Base-by-base conservation (phyloP, 2,113 vertebrate species). In the Procavia capensis region DNA sequence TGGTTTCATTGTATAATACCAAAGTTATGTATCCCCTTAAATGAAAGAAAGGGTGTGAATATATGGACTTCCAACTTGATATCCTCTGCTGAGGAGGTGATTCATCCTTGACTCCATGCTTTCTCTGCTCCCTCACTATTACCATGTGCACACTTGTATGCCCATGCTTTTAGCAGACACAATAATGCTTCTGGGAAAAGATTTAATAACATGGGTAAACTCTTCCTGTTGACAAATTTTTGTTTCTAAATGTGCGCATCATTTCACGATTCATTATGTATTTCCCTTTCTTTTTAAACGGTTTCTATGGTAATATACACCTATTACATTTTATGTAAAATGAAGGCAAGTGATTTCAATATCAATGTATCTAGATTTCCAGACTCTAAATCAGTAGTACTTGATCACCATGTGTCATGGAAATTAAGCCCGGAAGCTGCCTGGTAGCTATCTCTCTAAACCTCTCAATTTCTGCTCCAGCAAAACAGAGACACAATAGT, bases 241-340 rank as follows among this genome's bases (percentile, higher is more conserved):
- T 79, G 64, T 91, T 9, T 29, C 57, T 86, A 83, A 88, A 41
- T 45, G 43, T 41, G 76, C n/a, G 82, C 41, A 47, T 87, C n/a
- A 75, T 90, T 83, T 72, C 29, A 96, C 78, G 20, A 19, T 80
- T 63, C 19, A 22, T 63, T 87, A 45, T 66, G 9, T 39, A 70
- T 63, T 79, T 87, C 9, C 45, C 27, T 87, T 87, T 91, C 31
- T 57, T 94, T 92, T 70, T 25, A 87, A 88, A 29, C 34, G 10
- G 57, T 82, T 95, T 88, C 43, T 66, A 39, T 66, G 24, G 61
- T 88, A 85, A 47, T 66, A 72, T 78, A 31, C 7, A 22, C 9
- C 7, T 43, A 39, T 39, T 85, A 22, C 76, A 31, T 76, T 88
- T 85, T 75, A 61, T 81, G 45, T 90, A 90, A 92, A 92, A 66